Percentiles rank a stretch among this genome's conserved stretches.
These are phyloP conservation scores for Sarotherodon lohbergeri DNA, from an alignment of 2,113 vertebrate genomes.

Conservation along the genomic window DNA sequence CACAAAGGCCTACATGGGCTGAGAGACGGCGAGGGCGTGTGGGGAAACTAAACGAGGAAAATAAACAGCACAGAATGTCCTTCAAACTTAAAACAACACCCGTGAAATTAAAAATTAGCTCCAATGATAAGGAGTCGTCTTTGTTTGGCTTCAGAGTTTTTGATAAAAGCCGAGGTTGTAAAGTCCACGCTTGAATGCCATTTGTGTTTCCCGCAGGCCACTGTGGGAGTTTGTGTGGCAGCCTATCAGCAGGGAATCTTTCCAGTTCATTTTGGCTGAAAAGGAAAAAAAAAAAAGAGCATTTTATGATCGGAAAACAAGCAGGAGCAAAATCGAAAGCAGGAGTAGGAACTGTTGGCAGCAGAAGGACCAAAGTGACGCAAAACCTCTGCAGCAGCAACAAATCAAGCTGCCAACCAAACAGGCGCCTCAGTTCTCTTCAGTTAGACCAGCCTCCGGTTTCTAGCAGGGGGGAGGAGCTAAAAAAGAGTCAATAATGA, in stretches of 20 bases:
- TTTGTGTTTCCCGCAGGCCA: not conserved
- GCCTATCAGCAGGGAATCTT: slow-evolving; percentile 6
- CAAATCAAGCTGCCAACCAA: slow-evolving; percentile 31
- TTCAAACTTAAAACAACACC: slow-evolving; percentile 9
- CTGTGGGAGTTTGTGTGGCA: not conserved
- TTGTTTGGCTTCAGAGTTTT: not conserved
- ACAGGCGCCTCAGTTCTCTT: not conserved
- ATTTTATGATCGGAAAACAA: not conserved
- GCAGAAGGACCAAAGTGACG: slow-evolving; percentile 17
- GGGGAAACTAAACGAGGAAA: not conserved
- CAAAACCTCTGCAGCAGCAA: slow-evolving; percentile 49
- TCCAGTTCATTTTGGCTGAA: not conserved
- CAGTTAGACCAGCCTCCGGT: not conserved
- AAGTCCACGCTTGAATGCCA: not conserved
- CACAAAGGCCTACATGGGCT: not conserved
- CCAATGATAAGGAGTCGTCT: not conserved
- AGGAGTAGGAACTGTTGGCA: slow-evolving; percentile 7
- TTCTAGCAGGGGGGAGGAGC: not conserved
- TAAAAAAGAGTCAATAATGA: not conserved
- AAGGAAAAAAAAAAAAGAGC: not conserved
- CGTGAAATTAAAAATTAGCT: not conserved
- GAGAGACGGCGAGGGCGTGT: not conserved
- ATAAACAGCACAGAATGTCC: not conserved
- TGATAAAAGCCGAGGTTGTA: not conserved
- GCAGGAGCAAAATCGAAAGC: not conserved